Evolutionary conservation across 2,797 vertebrate species (phyloP).

Genomic region (Taeniopygia guttata): DNA sequence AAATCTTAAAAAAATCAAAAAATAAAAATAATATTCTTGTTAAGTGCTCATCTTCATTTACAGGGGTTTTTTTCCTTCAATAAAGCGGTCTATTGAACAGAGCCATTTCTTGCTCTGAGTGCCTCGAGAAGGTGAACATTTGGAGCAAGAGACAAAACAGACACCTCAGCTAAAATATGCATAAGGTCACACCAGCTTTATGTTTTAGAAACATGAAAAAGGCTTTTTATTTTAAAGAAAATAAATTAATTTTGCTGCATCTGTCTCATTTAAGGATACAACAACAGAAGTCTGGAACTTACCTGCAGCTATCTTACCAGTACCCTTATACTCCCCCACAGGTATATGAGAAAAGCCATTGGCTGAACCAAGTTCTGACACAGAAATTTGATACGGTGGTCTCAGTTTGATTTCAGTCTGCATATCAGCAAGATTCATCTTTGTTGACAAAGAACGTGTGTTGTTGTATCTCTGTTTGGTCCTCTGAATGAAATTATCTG

Average conservation of each 20-base stretch:
- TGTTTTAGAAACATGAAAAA: neutral
- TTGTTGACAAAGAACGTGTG: slow-evolving; percentile 94
- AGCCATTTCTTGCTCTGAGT: neutral
- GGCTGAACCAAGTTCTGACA: slow-evolving; percentile 84
- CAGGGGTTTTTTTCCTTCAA: neutral
- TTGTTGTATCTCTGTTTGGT: slow-evolving; percentile 86
- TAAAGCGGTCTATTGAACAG: neutral
- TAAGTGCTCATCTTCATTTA: neutral
- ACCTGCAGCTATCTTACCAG: slow-evolving; percentile 84
- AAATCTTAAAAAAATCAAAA: neutral
- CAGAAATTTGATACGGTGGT: slow-evolving; percentile 90
- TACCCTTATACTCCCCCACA: slow-evolving; percentile 85
- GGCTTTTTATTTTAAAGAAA: neutral
- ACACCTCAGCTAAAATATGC: neutral
- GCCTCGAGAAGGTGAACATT: neutral
- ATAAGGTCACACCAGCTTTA: neutral
- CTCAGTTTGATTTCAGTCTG: slow-evolving; percentile 96
- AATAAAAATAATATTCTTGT: neutral
- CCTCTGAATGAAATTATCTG: slow-evolving; percentile 95
- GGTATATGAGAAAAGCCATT: slow-evolving; percentile 82
- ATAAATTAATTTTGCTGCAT: neutral
- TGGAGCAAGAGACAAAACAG: neutral
- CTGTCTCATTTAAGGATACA: neutral
- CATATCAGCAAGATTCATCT: slow-evolving; percentile 97
- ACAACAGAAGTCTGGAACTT: slow-evolving; percentile 42